Evolutionary conservation across 2,888 invertebrate species (phyloP).

Genomic region (Elegia similella): DNA sequence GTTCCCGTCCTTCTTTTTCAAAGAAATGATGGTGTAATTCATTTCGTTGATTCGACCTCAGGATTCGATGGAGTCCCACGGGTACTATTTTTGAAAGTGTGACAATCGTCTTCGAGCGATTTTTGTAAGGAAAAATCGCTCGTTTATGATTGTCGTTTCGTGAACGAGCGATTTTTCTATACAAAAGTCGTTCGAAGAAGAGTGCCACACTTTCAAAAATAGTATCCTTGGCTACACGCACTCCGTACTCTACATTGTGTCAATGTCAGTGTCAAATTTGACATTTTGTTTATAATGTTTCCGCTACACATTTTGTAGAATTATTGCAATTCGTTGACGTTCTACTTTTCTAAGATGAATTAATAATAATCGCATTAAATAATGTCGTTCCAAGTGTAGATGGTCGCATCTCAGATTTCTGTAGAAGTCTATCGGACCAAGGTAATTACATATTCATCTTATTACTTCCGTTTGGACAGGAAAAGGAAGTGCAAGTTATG

Average conservation of each 20-base stretch:
- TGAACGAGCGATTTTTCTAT: too few species aligned
- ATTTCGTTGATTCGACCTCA: too few species aligned
- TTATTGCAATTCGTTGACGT: conserved; percentile 7
- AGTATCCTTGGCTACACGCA: not conserved
- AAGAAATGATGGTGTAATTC: too few species aligned
- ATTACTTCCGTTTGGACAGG: conserved; percentile 75
- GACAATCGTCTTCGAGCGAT: too few species aligned
- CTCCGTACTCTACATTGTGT: not conserved
- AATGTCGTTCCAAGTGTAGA: not conserved
- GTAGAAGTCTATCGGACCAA: not conserved
- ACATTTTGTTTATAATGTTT: conserved; percentile 5
- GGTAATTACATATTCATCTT: conserved; percentile 24
- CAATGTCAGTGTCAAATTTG: not conserved
- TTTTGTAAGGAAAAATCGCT: too few species aligned
- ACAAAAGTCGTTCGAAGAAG: too few species aligned
- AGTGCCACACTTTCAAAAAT: too few species aligned
- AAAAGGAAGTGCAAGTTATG: conserved; percentile 83
- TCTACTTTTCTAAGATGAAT: not conserved
- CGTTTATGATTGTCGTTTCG: too few species aligned
- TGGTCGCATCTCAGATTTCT: not conserved
- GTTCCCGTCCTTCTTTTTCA: too few species aligned
- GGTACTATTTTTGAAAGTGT: too few species aligned
- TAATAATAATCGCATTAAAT: not conserved
- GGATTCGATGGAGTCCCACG: too few species aligned
- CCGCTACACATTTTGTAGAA: not conserved